phyloP scores from a whole-genome alignment of 2,888 invertebrate genomes.

The Minunthozetes semirufus region DNA sequence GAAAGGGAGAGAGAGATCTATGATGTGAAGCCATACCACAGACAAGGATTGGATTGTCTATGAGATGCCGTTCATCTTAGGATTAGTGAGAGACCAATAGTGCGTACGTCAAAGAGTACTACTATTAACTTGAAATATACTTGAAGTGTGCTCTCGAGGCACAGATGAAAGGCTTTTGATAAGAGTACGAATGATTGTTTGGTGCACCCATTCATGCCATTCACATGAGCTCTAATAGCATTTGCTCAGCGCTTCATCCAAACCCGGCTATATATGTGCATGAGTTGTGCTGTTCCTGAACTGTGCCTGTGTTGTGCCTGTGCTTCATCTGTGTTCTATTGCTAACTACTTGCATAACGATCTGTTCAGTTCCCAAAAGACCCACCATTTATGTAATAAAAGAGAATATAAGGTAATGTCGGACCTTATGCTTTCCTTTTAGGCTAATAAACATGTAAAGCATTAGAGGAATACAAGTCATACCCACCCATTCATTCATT shows the following conservation, averaged over 20 bases:
- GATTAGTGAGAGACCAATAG: constrained; percentile 1
- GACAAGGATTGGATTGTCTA: constrained; percentile 22
- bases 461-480: constrained; percentile 21
- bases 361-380: constrained; percentile 15
- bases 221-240: constrained; percentile 27
- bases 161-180: constrained; percentile 24
- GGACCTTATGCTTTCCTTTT: constrained; percentile 29
- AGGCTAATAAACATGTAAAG: constrained; percentile 29
- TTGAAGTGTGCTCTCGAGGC: constrained; percentile 25
- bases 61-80: constrained; percentile 10
- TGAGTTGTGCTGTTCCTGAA: not conserved
- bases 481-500: constrained; percentile 26
- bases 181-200: constrained; percentile 27
- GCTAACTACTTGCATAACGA: constrained; percentile 19
- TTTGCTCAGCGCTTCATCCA: constrained; percentile 10
- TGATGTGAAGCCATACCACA: constrained; percentile 24
- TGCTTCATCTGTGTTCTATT: not conserved
- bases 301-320: not conserved
- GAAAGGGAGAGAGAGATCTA: not conserved
- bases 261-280: not conserved
- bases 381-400: constrained; percentile 26
- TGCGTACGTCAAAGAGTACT: not conserved
- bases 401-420: constrained; percentile 10
- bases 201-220: constrained; percentile 27
- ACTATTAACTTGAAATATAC: constrained; percentile 30